phyloP scores from a whole-genome alignment of 2,113 vertebrate genomes.

The Lethenteron reissneri region DNA sequence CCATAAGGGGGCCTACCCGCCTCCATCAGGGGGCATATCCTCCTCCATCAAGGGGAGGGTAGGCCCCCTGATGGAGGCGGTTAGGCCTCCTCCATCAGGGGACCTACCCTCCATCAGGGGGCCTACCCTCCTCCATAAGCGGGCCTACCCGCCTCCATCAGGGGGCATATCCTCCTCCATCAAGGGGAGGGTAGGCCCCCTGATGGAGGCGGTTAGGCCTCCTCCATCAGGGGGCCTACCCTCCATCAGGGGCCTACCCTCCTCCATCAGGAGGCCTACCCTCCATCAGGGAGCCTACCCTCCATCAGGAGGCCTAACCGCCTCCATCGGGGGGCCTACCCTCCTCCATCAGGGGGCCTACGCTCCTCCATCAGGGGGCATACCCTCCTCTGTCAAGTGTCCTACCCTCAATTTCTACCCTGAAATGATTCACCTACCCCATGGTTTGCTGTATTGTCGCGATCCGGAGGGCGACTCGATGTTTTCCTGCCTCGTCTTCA shows the following conservation, averaged over 20 bases:
- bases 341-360: too few relatives aligned
- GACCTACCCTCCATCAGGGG: background rate
- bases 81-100: background rate
- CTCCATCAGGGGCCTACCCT: background rate
- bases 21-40: background rate
- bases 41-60: background rate
- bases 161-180: background rate
- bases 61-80: background rate
- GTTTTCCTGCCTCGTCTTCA: too few relatives aligned
- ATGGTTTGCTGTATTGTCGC: too few relatives aligned
- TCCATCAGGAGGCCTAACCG: background rate
- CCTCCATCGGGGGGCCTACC: too few relatives aligned
- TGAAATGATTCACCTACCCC: too few relatives aligned
- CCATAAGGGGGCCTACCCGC: background rate
- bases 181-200: background rate
- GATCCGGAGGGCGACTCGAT: too few relatives aligned
- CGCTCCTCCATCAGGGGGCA: too few relatives aligned
- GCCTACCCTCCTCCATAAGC: background rate
- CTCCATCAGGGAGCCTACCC: background rate
- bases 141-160: background rate
- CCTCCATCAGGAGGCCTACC: background rate
- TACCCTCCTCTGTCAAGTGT: too few relatives aligned
- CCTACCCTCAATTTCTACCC: too few relatives aligned
- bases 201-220: too few relatives aligned
- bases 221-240: background rate